Conservation (phyloP, 2,113 vertebrate genomes). For the Neodon shergylaensis region DNA sequence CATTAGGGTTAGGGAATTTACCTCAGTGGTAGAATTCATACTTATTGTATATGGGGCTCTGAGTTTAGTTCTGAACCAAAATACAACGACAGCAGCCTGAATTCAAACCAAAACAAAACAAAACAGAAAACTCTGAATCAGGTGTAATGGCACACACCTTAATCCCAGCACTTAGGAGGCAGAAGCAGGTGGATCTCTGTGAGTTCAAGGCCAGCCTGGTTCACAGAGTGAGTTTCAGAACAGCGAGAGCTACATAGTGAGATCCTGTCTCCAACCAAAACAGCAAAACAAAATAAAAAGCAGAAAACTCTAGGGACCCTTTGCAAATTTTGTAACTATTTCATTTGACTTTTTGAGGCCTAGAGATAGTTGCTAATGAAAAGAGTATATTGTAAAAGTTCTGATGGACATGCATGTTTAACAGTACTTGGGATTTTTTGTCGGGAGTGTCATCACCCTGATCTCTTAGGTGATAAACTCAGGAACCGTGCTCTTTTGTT, state of each 20-base stretch:
- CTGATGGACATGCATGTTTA: background rate
- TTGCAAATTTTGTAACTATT: constrained; percentile 23
- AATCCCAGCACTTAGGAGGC: background rate
- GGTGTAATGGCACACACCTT: background rate
- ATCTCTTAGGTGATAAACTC: background rate
- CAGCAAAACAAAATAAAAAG: background rate
- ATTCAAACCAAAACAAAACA: background rate
- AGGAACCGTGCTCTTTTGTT: background rate
- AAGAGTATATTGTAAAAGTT: background rate
- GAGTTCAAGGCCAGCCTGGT: background rate
- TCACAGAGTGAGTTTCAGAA: background rate
- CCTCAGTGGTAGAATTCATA: background rate
- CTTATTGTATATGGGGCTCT: background rate
- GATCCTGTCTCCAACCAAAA: background rate
- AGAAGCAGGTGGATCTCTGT: background rate
- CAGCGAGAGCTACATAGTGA: background rate
- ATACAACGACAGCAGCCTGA: background rate
- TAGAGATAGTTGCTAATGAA: background rate
- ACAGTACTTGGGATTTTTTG: background rate
- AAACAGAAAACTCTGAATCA: background rate
- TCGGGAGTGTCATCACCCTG: background rate
- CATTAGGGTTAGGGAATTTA: background rate
- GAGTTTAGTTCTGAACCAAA: background rate
- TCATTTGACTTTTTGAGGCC: background rate
- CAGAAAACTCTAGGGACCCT: background rate